A percentile compares a stretch with the other conserved stretches of the same genome.
These are phyloP conservation scores for Sussaba pulchella DNA, from an alignment of 2,888 invertebrate genomes.

Conservation along the genomic window DNA sequence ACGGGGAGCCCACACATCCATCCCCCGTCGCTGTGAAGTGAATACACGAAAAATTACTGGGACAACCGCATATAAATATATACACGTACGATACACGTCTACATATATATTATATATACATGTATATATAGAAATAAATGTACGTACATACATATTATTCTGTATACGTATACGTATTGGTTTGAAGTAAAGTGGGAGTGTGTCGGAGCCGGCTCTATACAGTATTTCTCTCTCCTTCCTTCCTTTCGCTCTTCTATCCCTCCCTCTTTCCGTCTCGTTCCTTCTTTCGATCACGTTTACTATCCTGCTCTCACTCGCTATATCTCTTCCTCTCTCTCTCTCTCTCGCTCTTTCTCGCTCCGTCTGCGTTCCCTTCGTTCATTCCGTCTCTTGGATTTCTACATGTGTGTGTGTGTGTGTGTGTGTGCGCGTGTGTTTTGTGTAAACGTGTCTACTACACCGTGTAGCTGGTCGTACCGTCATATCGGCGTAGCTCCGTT, in stretches of 20 bases:
- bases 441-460: conserved; percentile 54
- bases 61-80: conserved; percentile 32
- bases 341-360: conserved; percentile 54
- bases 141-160: conserved; percentile 52
- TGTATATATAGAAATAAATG: conserved; percentile 36
- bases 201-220: conserved; percentile 53
- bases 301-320: conserved; percentile 71
- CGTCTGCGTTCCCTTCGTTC: conserved; percentile 70
- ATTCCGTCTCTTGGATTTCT: conserved; percentile 44
- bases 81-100: conserved; percentile 46
- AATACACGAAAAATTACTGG: conserved; percentile 61
- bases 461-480: conserved; percentile 72
- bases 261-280: conserved; percentile 66
- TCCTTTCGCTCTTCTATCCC: conserved; percentile 65
- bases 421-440: conserved; percentile 52
- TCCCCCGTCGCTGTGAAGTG: conserved; percentile 45
- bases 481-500: conserved; percentile 82
- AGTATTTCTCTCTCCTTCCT: conserved; percentile 65
- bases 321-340: conserved; percentile 65
- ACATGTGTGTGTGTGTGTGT: conserved; percentile 41
- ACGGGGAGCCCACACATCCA: conserved; percentile 39
- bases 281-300: conserved; percentile 70
- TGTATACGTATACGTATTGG: conserved; percentile 49
- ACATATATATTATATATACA: conserved; percentile 25
- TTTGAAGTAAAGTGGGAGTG: conserved; percentile 32